phyloP scores from a whole-genome alignment of 35 echinoderm and acorn worm species.

The Strongylocentrotus purpuratus region DNA sequence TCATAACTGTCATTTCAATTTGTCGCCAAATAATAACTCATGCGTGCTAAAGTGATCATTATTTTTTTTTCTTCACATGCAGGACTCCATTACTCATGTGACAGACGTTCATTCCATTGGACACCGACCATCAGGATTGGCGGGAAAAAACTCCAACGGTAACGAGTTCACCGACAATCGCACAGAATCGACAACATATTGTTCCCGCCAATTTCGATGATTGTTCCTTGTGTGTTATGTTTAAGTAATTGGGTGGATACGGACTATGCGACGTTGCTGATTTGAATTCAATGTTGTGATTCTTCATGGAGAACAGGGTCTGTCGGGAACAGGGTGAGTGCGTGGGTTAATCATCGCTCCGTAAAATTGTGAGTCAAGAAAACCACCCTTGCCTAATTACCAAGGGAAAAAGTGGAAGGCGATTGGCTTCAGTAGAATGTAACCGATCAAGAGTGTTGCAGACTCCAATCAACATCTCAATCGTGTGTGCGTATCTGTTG shows the following conservation, averaged over 20 bases:
- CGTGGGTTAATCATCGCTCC: background rate
- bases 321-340: background rate
- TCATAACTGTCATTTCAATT: constrained; percentile 13
- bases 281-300: background rate
- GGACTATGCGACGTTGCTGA: background rate
- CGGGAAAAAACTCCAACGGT: background rate
- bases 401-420: background rate
- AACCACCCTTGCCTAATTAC: background rate
- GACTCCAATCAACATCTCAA: background rate
- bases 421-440: background rate
- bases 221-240: background rate
- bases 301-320: background rate
- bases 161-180: background rate
- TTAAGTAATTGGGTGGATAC: background rate
- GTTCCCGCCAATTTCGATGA: background rate
- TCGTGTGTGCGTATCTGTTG: background rate
- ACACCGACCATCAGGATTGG: background rate
- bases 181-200: background rate
- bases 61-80: background rate
- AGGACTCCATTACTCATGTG: background rate
- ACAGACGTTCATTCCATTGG: background rate
- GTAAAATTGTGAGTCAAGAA: background rate
- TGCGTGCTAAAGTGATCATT: background rate
- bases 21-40: background rate
- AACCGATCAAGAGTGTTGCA: background rate